Conservation (phyloP, 1,140 invertebrate genomes). For the Drosophila leontia region DNA sequence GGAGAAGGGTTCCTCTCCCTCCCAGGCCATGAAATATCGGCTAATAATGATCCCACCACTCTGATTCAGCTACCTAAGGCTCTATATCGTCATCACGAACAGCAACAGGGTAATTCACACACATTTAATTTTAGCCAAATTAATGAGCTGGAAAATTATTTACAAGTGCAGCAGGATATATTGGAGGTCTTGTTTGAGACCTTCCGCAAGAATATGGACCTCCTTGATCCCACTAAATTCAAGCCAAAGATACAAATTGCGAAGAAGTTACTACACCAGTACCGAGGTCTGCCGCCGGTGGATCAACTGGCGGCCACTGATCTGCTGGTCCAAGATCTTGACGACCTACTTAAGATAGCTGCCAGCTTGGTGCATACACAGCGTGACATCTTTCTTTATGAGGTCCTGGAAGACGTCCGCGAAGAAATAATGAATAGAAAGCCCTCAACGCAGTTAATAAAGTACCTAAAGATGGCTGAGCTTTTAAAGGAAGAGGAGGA, state of each 20-base stretch:
- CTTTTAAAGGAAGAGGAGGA: neutral
- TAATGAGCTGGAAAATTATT: conserved; percentile 46
- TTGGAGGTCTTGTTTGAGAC: conserved; percentile 24
- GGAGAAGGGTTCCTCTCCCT: neutral
- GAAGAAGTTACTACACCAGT: conserved; percentile 66
- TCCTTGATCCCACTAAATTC: conserved; percentile 55
- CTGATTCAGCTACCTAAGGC: neutral
- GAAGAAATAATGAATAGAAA: conserved; percentile 12
- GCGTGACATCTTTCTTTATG: conserved; percentile 35
- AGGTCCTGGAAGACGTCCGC: neutral
- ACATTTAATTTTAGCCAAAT: conserved; percentile 41
- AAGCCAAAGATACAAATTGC: conserved; percentile 64
- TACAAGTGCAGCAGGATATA: conserved; percentile 52
- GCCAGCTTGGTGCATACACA: conserved; percentile 20
- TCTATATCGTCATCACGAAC: neutral
- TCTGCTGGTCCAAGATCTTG: conserved; percentile 59
- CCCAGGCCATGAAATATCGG: neutral
- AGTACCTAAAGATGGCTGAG: neutral
- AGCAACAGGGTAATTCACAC: neutral
- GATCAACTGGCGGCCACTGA: conserved; percentile 58
- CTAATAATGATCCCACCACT: neutral
- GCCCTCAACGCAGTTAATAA: conserved; percentile 6
- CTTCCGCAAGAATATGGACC: conserved; percentile 27
- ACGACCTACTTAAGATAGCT: conserved; percentile 49
- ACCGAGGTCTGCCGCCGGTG: conserved; percentile 59